Evolutionary conservation across 2,888 invertebrate species (phyloP), one percentile per base, ranked within the genome.

Genomic region (Neelides folsomi): DNA sequence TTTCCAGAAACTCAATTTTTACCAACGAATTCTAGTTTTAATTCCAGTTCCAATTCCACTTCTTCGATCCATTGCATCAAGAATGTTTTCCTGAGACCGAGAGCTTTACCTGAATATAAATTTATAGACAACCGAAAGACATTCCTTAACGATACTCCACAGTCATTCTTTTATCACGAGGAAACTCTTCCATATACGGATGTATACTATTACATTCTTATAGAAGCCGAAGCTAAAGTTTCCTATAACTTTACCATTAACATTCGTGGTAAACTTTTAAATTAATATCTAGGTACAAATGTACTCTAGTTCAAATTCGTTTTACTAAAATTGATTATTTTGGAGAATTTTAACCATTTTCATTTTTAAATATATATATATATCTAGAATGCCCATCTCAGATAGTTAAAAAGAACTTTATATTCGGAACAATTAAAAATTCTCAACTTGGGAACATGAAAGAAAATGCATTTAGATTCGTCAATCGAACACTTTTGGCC

Each of bases 141-240:
- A 36, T 69, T 69, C 60, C 58, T 72, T 10, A 67, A 67, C 9
- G 65, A 65, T 16, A 62, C 65, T 19, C 66, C 66, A 58, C 67
- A 65, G 40, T 68, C 71, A 13, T 52, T 48, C 37, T 59, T 55
- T 54, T 67, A 66, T 1, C 71, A 73, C 52, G 63, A 59, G 3
- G 71, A 71, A 66, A 60, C 63, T 13, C 67, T 71, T 38, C 74
- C 74, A 1, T 71, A 66, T 55, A 71, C 72, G 51, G 71, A 74
- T 56, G 69, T 69, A 37, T 73, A 73, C 65, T 73, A 74, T 62
- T 74, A 74, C 65, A 60, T 75, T 41, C 65, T 73, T 56, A 67
- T 75, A 34, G 67, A 71, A 16, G 69, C 74, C 1, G 69, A 68
- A 54, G 70, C 69, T 51, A 66, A 70, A 44, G 70, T 72, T 44